Conservation (phyloP, 35 echinoderm and acorn worm species). For the Ophioderma brevispina region DNA sequence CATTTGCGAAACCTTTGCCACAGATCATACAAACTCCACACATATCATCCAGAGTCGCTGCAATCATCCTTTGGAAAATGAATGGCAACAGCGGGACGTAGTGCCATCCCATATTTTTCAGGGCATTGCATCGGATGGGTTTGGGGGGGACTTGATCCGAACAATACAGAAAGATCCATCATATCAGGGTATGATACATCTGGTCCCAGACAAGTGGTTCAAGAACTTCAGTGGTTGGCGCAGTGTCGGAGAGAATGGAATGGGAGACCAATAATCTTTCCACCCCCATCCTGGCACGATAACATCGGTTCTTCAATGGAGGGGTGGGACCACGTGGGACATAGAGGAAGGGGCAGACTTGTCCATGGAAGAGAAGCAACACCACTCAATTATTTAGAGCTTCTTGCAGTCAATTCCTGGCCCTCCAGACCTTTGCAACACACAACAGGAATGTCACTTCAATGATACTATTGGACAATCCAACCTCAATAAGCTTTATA, state of each 20-base stretch:
- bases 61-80: conserved; percentile 35
- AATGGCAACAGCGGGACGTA: too few species aligned
- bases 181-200: background rate
- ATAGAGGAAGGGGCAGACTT: background rate
- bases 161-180: conserved; percentile 20
- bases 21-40: too few species aligned
- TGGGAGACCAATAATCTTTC: too few species aligned
- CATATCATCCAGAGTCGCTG: background rate
- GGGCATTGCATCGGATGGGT: conserved; percentile 2
- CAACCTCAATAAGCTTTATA: conserved; percentile 40
- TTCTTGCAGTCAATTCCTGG: too few species aligned
- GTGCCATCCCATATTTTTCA: too few species aligned
- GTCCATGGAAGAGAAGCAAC: background rate
- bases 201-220: too few species aligned
- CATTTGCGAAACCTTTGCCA: too few species aligned
- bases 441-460: conserved; percentile 22
- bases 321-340: background rate
- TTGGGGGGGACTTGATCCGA: conserved; percentile 21
- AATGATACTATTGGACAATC: conserved; percentile 21
- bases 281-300: too few species aligned
- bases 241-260: too few species aligned
- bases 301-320: background rate
- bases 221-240: conserved; percentile 48
- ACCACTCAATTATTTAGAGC: background rate
- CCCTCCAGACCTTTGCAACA: too few species aligned